These are phyloP conservation scores for Heliconius himera DNA, from an alignment of 1,140 invertebrate species.

Conservation along the genomic window DNA sequence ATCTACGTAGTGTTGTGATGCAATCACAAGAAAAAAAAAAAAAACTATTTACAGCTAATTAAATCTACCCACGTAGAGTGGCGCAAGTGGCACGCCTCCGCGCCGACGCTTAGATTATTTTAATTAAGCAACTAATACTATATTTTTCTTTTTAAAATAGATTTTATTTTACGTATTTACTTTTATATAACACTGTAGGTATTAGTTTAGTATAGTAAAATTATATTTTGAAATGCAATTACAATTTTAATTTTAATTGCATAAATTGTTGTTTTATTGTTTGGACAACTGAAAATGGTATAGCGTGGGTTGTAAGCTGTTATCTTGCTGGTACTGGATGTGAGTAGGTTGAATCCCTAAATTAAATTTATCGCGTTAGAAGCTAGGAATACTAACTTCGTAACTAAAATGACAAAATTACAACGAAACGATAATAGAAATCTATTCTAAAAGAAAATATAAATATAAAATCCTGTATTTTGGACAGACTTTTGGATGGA, in stretches of 20 bases:
- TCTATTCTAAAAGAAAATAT: no score
- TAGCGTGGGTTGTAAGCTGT: no score
- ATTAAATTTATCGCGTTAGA: no score
- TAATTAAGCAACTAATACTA: slow-evolving; percentile 56
- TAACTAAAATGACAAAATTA: no score
- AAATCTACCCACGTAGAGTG: slow-evolving; percentile 72
- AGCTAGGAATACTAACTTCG: no score
- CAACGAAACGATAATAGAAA: no score
- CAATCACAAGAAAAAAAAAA: slow-evolving; percentile 52
- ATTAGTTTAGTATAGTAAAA: neutral
- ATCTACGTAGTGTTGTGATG: slow-evolving; percentile 50
- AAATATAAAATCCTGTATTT: no score
- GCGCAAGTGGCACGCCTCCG: slow-evolving; percentile 71
- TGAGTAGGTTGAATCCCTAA: no score
- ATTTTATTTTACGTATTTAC: neutral
- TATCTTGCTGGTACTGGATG: no score
- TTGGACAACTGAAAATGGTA: neutral
- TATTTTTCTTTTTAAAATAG: neutral
- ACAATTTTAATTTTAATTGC: neutral
- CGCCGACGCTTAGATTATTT: slow-evolving; percentile 56
- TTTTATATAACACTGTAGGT: neutral
- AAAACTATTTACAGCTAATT: slow-evolving; percentile 75
- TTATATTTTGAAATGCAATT: neutral
- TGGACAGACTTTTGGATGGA: no score
- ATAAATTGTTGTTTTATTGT: neutral